These are phyloP conservation scores for Pterostichus niger DNA, from an alignment of 2,888 invertebrate species.

Conservation along the genomic window DNA sequence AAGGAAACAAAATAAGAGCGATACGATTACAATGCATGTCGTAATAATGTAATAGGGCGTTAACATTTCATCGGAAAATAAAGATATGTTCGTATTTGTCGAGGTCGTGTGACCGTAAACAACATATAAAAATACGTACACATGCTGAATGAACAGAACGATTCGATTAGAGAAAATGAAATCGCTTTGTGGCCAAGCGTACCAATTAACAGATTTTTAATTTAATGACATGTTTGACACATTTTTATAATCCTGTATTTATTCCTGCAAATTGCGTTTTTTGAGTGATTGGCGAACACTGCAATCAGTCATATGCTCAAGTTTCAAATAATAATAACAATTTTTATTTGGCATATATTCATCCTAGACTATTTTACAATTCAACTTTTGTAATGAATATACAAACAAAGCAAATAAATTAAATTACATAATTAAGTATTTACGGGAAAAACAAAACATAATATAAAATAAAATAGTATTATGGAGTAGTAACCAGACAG, in stretches of 20 bases:
- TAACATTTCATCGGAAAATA: slow-evolving; percentile 41
- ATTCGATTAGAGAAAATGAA: not conserved
- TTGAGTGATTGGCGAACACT: too few species aligned
- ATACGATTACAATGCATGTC: slow-evolving; percentile 32
- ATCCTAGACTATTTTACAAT: too few species aligned
- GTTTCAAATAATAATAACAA: too few species aligned
- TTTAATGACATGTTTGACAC: slow-evolving; percentile 12
- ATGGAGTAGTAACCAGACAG: too few species aligned
- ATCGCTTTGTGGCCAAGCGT: slow-evolving; percentile 11
- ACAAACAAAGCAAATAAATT: too few species aligned
- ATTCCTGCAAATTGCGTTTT: not conserved
- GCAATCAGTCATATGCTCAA: too few species aligned
- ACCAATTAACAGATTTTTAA: slow-evolving; percentile 30
- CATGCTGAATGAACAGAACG: not conserved
- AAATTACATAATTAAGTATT: too few species aligned
- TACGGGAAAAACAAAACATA: too few species aligned
- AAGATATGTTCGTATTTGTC: slow-evolving; percentile 37
- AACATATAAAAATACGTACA: slow-evolving; percentile 35
- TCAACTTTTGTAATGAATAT: too few species aligned
- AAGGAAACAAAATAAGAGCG: slow-evolving; percentile 10
- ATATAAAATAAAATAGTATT: too few species aligned
- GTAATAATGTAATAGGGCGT: slow-evolving; percentile 46
- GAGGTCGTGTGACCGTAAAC: slow-evolving; percentile 48
- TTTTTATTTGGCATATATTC: too few species aligned
- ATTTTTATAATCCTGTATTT: not conserved